Percentiles rank a stretch among this genome's conserved stretches.
phyloP scores from a whole-genome alignment of 1,140 invertebrate species.

The Drosophila malerkotliana region DNA sequence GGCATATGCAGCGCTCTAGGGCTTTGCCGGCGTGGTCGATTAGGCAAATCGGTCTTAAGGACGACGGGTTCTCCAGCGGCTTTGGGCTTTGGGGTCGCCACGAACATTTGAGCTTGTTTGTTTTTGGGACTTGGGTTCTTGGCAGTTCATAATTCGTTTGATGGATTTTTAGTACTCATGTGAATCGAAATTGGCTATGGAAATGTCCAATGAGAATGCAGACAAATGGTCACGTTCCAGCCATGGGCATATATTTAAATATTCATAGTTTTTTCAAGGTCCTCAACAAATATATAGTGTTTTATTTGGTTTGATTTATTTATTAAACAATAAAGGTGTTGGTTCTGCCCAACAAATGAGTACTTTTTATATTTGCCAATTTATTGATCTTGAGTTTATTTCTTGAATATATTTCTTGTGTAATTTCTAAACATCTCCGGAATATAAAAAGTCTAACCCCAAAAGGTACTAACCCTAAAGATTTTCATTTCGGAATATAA shows the following conservation, averaged over 20 bases:
- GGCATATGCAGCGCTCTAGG: no score
- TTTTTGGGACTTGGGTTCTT: constrained; percentile 52
- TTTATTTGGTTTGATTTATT: not conserved
- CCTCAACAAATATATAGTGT: not conserved
- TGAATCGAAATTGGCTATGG: constrained; percentile 40
- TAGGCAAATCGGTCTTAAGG: no score
- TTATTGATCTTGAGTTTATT: not conserved
- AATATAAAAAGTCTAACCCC: no score
- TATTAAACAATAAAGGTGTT: not conserved
- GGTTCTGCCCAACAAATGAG: not conserved
- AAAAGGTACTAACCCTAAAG: no score
- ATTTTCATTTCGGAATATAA: no score
- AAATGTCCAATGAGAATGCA: constrained; percentile 18
- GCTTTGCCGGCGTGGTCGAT: no score
- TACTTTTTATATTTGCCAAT: not conserved
- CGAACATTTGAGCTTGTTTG: constrained; percentile 11
- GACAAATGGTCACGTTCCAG: constrained; percentile 12
- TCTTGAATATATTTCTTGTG: no score
- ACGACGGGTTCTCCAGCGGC: no score
- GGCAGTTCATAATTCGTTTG: constrained; percentile 70
- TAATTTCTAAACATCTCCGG: no score
- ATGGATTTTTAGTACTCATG: constrained; percentile 52
- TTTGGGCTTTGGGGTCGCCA: constrained; percentile 21
- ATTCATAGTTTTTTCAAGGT: constrained; percentile 3
- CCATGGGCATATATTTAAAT: constrained; percentile 2